A percentile compares a stretch with the other conserved stretches of the same genome.
Conservation (phyloP, 2,888 invertebrate species). For the Alcis repandata region DNA sequence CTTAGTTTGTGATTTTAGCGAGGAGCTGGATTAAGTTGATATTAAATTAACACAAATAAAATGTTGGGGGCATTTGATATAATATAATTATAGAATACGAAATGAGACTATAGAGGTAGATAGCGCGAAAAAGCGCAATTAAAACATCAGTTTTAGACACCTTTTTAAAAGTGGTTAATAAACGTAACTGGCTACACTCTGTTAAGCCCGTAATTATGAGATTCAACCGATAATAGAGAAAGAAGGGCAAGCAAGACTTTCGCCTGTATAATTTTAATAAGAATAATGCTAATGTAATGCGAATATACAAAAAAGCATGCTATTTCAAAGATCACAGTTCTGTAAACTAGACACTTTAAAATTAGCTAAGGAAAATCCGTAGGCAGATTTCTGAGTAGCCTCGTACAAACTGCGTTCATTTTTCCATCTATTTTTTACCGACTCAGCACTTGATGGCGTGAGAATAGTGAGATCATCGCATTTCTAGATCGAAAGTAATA, state of each 20-base stretch:
- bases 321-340: not conserved
- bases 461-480: constrained; percentile 35
- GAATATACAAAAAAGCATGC: not conserved
- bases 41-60: not conserved
- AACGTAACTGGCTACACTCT: too few relatives aligned
- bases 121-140: too few relatives aligned
- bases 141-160: too few relatives aligned
- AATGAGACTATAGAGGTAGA: not conserved
- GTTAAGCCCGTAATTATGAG: too few relatives aligned
- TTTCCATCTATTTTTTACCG: not conserved
- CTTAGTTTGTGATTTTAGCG: not conserved
- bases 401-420: not conserved
- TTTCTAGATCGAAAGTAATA: constrained; percentile 14
- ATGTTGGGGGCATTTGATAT: not conserved
- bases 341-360: not conserved
- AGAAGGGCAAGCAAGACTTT: too few relatives aligned
- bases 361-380: not conserved
- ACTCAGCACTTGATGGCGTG: constrained; percentile 19
- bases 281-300: too few relatives aligned
- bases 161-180: too few relatives aligned
- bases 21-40: not conserved
- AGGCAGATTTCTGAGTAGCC: constrained; percentile 16
- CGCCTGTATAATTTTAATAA: not conserved
- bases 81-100: not conserved
- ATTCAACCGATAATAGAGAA: too few relatives aligned